Evolutionary conservation across 2,113 vertebrate species (phyloP), one percentile per base, ranked within the genome.

Genomic region (Brachionichthys hirsutus): DNA sequence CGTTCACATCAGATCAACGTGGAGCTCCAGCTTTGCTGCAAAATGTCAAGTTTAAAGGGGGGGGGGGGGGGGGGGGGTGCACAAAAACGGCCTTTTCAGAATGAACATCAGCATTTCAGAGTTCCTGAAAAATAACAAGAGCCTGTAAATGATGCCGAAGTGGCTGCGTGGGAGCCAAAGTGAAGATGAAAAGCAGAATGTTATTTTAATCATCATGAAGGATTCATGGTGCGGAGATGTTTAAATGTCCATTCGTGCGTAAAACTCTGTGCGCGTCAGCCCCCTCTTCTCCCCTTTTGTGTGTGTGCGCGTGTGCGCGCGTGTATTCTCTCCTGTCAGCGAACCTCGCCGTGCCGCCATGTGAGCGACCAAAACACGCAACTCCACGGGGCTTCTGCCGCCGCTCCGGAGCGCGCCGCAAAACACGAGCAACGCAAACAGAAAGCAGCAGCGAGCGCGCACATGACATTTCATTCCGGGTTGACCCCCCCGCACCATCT

Each of bases 341-440:
- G 74, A 70, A 84, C 74, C 79, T 75, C 75, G 69, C 79, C 43
- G 77, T 68, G 72, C 56, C 56, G 69, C 77, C 82, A 82, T 84
- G 82, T 86, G 82, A 83, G 82, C 55, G 45, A 65, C 59, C 68
- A 65, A 82, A 69, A 75, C 62, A 76, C 81, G 81, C 78, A 78
- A 80, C 78, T 80, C 60, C 75, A 13, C 67, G n/a, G 48, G 10
- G 67, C 73, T 44, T 52, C 70, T 54, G 47, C 68, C 19, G 60
- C 48, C 10, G 56, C 75, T 67, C 65, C 42, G 20, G 63, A 65
- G 78, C 70, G 74, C 64, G 41, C 72, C 52, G 75, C 64, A 42
- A 43, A 69, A 57, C 16, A 12, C 20, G 46, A 38, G 61, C 18
- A 43, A 62, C 62, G 35, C 22, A 36, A 55, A 43, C 20, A 62